phyloP scores from a whole-genome alignment of 2,797 vertebrate genomes.

The Sebastes minor region DNA sequence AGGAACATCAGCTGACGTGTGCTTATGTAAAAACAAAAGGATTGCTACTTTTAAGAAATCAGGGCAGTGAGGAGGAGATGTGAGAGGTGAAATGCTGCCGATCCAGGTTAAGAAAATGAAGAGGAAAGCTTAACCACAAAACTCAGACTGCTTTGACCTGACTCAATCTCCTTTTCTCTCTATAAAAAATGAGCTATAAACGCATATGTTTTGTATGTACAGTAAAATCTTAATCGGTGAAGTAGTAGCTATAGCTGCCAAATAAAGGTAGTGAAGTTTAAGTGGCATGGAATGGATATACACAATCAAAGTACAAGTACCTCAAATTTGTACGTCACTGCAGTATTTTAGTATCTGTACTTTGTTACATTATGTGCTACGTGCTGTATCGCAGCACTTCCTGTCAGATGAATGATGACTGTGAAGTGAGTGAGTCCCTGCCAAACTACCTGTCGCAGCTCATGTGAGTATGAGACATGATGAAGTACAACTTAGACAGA shows the following conservation, averaged over 20 bases:
- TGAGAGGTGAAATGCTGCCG: background rate
- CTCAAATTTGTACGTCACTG: no score
- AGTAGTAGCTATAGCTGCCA: background rate
- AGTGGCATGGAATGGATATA: no score
- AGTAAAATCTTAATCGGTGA: background rate
- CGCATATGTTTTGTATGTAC: background rate
- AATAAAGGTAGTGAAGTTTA: background rate
- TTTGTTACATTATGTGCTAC: no score
- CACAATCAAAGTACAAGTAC: no score
- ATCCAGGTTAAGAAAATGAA: background rate
- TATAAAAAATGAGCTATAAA: no score
- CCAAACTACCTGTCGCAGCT: background rate
- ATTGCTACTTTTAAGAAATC: background rate
- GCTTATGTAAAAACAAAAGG: background rate
- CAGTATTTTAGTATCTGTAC: no score
- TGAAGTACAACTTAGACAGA: background rate
- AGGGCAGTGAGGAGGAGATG: background rate
- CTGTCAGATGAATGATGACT: background rate
- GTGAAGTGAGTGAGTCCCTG: background rate
- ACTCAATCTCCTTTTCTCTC: background rate
- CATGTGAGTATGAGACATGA: conserved; percentile 9
- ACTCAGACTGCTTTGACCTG: background rate
- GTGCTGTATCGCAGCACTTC: background rate
- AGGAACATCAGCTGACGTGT: background rate
- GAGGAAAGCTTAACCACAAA: background rate